Base-by-base conservation (phyloP, 1,140 invertebrate genomes). In the Macrosteles quadrilineatus region DNA sequence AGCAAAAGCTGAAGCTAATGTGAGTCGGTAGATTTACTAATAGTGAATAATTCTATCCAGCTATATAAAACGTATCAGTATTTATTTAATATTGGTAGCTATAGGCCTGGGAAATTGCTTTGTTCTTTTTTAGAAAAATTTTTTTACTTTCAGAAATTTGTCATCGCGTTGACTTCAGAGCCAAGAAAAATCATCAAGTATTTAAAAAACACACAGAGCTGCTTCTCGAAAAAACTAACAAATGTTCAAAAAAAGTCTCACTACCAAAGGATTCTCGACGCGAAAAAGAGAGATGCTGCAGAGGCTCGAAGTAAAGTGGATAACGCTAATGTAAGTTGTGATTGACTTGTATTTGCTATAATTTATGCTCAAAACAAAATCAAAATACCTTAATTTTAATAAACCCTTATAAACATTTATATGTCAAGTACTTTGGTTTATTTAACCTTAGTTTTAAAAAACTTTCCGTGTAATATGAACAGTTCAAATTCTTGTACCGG, bases 1-100 rank as follows among this genome's bases (percentile, higher is more conserved):
- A 27, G 53, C 53, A 1, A 43, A 55, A 31, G 31, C 40, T 12
- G 50, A 67, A 43, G 36, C 45, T 14, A 65, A 59, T 27, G 63
- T 66, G 25, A 67, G n/a, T 29, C 31, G 59, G 55, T 59, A 32
- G n/a, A 31, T 55, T 12, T 9, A 59, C 6, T 17, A 23, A 27
- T 50, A 9, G 4, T 50, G 47, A 11, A 17, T 40, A 40, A 17
- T 40, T 40, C 17, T 40, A n/a, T n/a, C n/a, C n/a, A n/a, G n/a
- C n/a, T n/a, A n/a, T n/a, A n/a, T n/a, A n/a, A n/a, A n/a, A n/a
- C n/a, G n/a, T n/a, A n/a, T n/a, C n/a, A n/a, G 36, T 40, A 40
- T 40, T 40, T 17, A 9, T 40, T 9, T 40, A 40, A 40, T n/a
- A n/a, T n/a, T n/a, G n/a, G n/a, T n/a, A n/a, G n/a, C n/a, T n/a